Base-by-base conservation (phyloP, 2,888 invertebrate species). In the Acleris emargana region DNA sequence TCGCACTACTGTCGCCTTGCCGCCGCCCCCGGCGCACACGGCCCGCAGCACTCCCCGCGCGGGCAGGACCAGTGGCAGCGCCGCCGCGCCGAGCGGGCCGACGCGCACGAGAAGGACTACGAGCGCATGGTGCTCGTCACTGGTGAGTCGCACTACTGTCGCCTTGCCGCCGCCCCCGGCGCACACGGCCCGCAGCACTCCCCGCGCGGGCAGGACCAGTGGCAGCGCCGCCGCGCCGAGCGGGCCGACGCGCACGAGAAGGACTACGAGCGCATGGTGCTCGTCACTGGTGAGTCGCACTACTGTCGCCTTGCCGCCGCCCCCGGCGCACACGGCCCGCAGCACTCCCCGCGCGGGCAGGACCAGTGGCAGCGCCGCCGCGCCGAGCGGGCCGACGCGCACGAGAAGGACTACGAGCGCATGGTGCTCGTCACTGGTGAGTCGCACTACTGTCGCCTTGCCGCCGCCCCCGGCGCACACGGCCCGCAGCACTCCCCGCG, bases 261-360 rank as follows among this genome's bases (percentile, higher is more conserved):
- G 3, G 4, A 5, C 13, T 53, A 13, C 18, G 13, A 11, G 11
- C 38, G 53, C 38, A 53, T 38, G 32, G 53, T 53, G 13, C 66
- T 78, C 3, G 79, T 80, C 3, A 67, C 75, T 18, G 83, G 83
- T 83, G 9, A 74, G 69, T 69, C 1, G 9, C 28, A 28, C 28
- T 28, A 7, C 28, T 5, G 5, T 5, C 25, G 25, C 25, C 25
- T 0, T 1, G 1, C 28, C 28, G 28, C 28, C 28, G 28, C 28
- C 5, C 1, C 7, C 22, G 22, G 22, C 22, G 2, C 22, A 4
- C 22, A 22, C 22, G 5, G 38, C 42, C 22, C 61, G 53, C 50
- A 16, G n/a, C 28, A 17, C 17, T 5, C n/a, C 11, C 28, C 38
- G 38, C 18, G 18, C 32, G 9, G 50, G 25, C 42, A 13, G 59